These are phyloP conservation scores for Muntiacus reevesi DNA, from an alignment of 2,113 vertebrate genomes.

Conservation along the genomic window DNA sequence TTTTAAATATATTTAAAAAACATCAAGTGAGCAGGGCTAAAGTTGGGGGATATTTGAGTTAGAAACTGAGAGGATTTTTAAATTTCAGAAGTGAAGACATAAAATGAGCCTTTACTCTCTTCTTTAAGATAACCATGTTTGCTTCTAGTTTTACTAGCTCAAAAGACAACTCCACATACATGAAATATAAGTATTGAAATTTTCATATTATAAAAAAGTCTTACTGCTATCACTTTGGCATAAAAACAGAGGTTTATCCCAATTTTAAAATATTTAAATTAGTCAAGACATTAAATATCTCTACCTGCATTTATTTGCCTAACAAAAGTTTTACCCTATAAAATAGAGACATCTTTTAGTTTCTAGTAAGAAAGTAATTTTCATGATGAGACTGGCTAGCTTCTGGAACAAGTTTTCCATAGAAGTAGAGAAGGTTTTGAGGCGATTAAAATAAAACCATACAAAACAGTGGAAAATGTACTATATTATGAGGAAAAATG, in stretches of 20 bases:
- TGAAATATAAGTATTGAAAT: neutral
- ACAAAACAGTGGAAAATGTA: slow-evolving; percentile 56
- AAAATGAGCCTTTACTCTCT: neutral
- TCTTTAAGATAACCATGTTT: neutral
- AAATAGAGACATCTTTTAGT: slow-evolving; percentile 2
- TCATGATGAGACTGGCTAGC: slow-evolving; percentile 2
- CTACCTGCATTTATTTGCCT: neutral
- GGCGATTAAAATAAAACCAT: slow-evolving; percentile 59
- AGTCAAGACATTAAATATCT: neutral
- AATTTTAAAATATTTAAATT: neutral
- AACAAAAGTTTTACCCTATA: neutral
- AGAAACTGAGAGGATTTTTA: neutral
- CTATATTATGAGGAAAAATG: slow-evolving; percentile 20
- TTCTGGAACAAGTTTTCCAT: slow-evolving; percentile 41
- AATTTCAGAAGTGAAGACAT: neutral
- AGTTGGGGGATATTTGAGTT: neutral
- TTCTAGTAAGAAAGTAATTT: slow-evolving; percentile 45
- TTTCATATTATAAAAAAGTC: neutral
- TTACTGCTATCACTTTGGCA: neutral
- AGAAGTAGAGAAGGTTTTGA: neutral
- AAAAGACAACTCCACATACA: neutral
- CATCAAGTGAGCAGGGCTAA: neutral
- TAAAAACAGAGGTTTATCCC: neutral
- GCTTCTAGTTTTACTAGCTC: neutral
- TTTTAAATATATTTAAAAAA: neutral